phyloP scores from a whole-genome alignment of 1,140 invertebrate species.

The Acyrthosiphon pisum region DNA sequence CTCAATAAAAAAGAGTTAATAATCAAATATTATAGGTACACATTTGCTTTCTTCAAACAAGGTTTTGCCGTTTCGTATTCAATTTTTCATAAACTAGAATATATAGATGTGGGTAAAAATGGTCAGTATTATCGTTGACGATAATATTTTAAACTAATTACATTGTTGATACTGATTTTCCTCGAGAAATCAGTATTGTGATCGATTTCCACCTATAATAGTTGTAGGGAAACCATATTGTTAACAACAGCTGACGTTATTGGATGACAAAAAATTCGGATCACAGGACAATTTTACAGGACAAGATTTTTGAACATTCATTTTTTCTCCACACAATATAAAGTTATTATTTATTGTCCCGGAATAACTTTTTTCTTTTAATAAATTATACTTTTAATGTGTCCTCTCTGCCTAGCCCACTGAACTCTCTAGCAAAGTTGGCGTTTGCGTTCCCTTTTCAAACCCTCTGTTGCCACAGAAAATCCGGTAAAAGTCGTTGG shows the following conservation, averaged over 20 bases:
- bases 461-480: constrained; percentile 3
- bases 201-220: not conserved
- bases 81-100: not conserved
- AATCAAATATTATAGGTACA: not conserved
- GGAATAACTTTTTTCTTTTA: constrained; percentile 21
- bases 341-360: constrained; percentile 9
- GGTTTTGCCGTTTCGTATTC: not conserved
- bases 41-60: not conserved
- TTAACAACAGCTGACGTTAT: not conserved
- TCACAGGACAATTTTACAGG: not conserved
- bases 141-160: no score
- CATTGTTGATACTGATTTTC: not conserved
- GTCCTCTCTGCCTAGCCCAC: not conserved
- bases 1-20: not conserved
- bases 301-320: not conserved
- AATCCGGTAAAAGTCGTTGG: constrained; percentile 1
- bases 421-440: constrained; percentile 10
- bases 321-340: not conserved
- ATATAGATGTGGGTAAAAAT: no score
- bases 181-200: not conserved
- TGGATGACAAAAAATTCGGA: not conserved
- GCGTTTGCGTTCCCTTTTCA: not conserved
- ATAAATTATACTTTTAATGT: not conserved
- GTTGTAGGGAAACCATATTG: not conserved
- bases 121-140: no score